Percentiles rank a stretch among this genome's conserved stretches.
phyloP scores from a whole-genome alignment of 2,888 invertebrate species.

The Bombylius major region DNA sequence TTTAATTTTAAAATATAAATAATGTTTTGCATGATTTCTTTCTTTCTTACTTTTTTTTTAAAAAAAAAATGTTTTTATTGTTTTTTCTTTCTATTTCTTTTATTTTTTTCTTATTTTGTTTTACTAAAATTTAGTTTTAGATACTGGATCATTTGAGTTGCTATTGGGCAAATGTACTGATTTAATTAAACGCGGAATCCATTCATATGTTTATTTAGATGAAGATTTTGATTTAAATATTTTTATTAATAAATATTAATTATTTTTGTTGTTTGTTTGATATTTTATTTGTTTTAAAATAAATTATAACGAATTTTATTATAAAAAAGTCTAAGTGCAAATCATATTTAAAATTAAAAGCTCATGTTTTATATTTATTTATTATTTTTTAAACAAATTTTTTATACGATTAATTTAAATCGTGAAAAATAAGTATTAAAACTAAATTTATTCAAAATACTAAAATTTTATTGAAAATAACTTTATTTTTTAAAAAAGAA shows the following conservation, averaged over 20 bases:
- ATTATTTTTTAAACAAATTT: too few relatives aligned
- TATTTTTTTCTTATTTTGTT: constrained; percentile 11
- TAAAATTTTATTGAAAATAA: too few relatives aligned
- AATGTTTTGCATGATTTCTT: neutral
- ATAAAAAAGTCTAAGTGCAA: too few relatives aligned
- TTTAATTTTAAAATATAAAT: neutral
- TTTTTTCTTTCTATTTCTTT: constrained; percentile 1
- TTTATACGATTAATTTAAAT: too few relatives aligned
- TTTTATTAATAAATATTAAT: constrained; percentile 18
- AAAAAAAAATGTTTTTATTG: too few relatives aligned
- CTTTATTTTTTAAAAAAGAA: too few relatives aligned
- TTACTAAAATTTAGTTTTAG: constrained; percentile 25
- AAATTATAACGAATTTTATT: too few relatives aligned
- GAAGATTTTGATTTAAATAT: constrained; percentile 32
- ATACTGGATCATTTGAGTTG: constrained; percentile 33
- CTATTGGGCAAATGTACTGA: constrained; percentile 31
- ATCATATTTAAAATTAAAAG: too few relatives aligned
- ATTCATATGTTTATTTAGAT: constrained; percentile 33
- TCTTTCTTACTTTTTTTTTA: constrained; percentile 11
- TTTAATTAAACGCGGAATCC: constrained; percentile 31
- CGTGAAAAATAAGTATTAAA: too few relatives aligned
- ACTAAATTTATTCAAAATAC: too few relatives aligned
- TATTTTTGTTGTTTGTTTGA: too few relatives aligned
- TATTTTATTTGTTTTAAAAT: neutral
- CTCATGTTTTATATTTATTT: too few relatives aligned